Base-by-base conservation (phyloP, 2,113 vertebrate species). In the Thomomys bottae region DNA sequence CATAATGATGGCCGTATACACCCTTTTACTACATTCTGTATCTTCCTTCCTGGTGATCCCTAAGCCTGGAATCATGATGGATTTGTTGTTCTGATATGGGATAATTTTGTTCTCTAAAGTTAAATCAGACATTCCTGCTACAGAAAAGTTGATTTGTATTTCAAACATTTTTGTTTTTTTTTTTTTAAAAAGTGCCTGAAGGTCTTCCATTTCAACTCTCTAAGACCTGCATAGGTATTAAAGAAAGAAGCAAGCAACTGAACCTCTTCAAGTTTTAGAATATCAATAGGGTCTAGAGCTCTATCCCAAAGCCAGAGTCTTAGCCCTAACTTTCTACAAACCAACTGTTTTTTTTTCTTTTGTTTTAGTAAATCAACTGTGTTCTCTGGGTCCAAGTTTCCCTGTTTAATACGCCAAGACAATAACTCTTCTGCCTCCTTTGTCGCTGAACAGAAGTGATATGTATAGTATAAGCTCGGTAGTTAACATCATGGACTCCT, bases 101-200 rank as follows among this genome's bases (percentile, higher is more conserved):
- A 38, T 45, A 84, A 70, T 71, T 32, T 89, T 70, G 23, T 54
- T 76, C 42, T 78, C 64, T 89, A 42, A 93, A 88, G 28, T 3
- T 71, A 82, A 87, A n/a, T 30, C 42, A 67, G 36, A 64, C 26
- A 40, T 61, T 42, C n/a, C 34, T 89, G 28, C 49, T 49, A 40
- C 0, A 76, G 17, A 9, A 73, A 30, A 3, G 30, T 75, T 75
- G 8, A 76, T 86, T 67, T 72, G 32, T 38, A 30, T 77, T 81
- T 76, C 71, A 76, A 21, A 86, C 59, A 57, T 5, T 66, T 79
- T 26, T 36, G 40, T 57, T 24, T 54, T 79, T 26, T 36, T 34
- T 57, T 24, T 54, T 38, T 77, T 38, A 84, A 38, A 28, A 66
- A n/a, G 63, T 76, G 12, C 70, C 81, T 84, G 18, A 20, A 57